Percentiles rank a stretch among this genome's conserved stretches.
These are phyloP conservation scores for Sturnus vulgaris DNA, from an alignment of 2,113 vertebrate species.

Conservation along the genomic window DNA sequence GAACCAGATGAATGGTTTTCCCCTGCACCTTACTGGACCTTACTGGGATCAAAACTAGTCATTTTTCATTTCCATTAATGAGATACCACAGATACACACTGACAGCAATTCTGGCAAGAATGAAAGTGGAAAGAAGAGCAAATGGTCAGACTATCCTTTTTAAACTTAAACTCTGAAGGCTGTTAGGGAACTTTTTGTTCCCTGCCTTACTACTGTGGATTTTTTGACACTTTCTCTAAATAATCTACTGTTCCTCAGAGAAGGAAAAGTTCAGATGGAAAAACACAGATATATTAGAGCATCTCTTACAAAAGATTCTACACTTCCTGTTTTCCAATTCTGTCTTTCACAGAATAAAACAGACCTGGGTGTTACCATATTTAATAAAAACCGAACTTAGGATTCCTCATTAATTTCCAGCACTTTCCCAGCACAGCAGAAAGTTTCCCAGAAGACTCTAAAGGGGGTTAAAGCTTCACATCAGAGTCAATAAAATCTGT, in stretches of 20 bases:
- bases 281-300: not conserved
- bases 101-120: not conserved
- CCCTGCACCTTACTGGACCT: not conserved
- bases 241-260: not conserved
- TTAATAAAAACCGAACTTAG: not conserved
- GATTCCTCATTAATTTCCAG: not conserved
- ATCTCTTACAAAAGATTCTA: not conserved
- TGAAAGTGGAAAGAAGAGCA: constrained; percentile 1
- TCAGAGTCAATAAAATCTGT: not conserved
- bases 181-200: constrained; percentile 3
- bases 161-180: not conserved
- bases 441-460: not conserved
- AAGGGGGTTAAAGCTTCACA: not conserved
- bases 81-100: not conserved
- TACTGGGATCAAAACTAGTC: constrained; percentile 5
- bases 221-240: not conserved
- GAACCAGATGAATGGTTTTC: not conserved
- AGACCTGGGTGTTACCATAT: not conserved
- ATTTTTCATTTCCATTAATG: constrained; percentile 35
- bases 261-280: not conserved
- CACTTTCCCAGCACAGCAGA: not conserved
- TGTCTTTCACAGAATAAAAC: not conserved
- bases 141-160: not conserved
- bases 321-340: not conserved
- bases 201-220: not conserved